phyloP scores from a whole-genome alignment of 2,888 invertebrate genomes.

The Drosophila paramelanica region DNA sequence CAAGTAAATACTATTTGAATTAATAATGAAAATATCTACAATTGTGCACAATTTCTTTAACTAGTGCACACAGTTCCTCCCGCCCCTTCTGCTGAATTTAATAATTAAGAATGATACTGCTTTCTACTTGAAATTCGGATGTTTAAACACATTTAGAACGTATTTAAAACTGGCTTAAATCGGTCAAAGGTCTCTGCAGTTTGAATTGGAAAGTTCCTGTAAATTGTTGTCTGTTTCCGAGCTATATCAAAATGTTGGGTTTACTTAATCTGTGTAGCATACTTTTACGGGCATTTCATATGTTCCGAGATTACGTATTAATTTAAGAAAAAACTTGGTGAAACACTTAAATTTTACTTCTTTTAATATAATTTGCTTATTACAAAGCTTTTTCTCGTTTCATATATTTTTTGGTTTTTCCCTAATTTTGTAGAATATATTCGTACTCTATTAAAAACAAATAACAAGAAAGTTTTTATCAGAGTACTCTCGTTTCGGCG shows the following conservation, averaged over 20 bases:
- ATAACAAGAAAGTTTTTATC: slow-evolving; percentile 15
- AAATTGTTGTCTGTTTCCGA: slow-evolving; percentile 19
- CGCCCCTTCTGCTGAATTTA: background rate
- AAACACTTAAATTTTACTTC: background rate
- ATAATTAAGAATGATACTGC: background rate
- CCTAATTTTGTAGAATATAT: slow-evolving; percentile 25
- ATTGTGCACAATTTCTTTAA: slow-evolving; percentile 38
- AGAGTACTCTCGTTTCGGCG: slow-evolving; percentile 34
- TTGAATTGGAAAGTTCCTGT: background rate
- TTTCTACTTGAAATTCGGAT: background rate
- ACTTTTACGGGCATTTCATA: slow-evolving; percentile 13
- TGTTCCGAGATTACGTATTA: no score
- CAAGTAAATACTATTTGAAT: slow-evolving; percentile 39
- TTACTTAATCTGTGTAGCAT: slow-evolving; percentile 1
- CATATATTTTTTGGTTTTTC: slow-evolving; percentile 6
- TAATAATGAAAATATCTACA: slow-evolving; percentile 15
- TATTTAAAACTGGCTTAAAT: background rate
- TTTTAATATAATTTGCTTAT: slow-evolving; percentile 35
- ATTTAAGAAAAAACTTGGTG: background rate
- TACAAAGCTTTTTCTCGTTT: slow-evolving; percentile 38
- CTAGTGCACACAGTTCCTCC: slow-evolving; percentile 36
- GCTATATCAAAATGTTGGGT: background rate
- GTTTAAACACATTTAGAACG: background rate
- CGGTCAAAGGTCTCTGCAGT: background rate
- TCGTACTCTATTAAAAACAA: slow-evolving; percentile 10